These are phyloP conservation scores for Gavialis gangeticus DNA, from an alignment of 2,113 vertebrate genomes.

Conservation along the genomic window DNA sequence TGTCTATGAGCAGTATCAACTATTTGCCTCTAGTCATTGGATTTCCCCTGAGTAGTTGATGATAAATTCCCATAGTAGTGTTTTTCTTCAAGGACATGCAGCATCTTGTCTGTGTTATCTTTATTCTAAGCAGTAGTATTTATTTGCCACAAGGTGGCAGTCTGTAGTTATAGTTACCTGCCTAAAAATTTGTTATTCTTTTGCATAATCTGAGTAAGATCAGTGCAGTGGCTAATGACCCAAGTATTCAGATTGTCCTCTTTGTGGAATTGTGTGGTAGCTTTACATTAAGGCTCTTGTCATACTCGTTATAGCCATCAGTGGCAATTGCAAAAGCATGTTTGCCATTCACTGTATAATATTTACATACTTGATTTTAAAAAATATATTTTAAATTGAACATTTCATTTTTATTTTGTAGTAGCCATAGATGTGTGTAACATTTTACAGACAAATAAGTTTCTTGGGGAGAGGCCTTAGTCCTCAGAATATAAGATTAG, in stretches of 20 bases:
- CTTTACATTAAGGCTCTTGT: not conserved
- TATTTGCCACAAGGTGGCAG: slow-evolving; percentile 37
- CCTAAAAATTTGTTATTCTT: not conserved
- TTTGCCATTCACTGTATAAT: not conserved
- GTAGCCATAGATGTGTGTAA: too few relatives aligned
- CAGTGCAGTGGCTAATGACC: not conserved
- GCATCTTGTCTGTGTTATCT: not conserved
- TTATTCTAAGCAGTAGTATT: accelerated
- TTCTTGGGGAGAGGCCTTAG: too few relatives aligned
- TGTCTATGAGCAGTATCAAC: not conserved
- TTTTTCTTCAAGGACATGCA: accelerated
- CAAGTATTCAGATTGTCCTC: not conserved
- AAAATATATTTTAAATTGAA: too few relatives aligned
- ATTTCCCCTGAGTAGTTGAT: accelerated
- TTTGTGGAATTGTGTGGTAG: not conserved
- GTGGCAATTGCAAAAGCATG: not conserved
- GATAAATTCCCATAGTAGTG: not conserved
- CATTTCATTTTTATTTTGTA: too few relatives aligned
- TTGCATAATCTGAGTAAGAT: not conserved
- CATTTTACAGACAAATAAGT: too few relatives aligned
- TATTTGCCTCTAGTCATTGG: accelerated
- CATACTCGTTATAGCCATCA: not conserved
- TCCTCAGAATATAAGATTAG: too few relatives aligned
- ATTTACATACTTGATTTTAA: too few relatives aligned
- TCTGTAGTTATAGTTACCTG: not conserved